phyloP scores from a whole-genome alignment of 2,113 vertebrate species.

The Antigone vipio region DNA sequence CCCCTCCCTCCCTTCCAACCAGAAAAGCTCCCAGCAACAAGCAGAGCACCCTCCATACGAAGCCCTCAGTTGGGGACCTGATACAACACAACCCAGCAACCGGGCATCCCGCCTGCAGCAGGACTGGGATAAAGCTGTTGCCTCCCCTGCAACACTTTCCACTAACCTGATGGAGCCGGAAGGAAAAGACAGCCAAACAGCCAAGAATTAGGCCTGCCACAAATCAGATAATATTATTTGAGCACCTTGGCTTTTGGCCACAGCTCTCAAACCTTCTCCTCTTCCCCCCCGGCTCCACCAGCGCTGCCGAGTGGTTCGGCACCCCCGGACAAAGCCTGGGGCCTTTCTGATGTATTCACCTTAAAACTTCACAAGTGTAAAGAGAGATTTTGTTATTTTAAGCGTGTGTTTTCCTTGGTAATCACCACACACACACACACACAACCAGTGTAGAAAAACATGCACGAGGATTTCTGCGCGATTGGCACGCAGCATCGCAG shows the following conservation, averaged over 20 bases:
- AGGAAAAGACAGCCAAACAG: neutral
- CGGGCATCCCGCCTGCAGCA: accelerated
- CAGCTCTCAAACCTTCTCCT: neutral
- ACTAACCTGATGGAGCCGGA: neutral
- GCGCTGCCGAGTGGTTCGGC: neutral
- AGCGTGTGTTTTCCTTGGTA: neutral
- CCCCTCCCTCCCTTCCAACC: neutral
- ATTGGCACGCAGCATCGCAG: accelerated
- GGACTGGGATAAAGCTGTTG: neutral
- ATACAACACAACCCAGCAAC: neutral
- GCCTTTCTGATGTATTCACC: accelerated
- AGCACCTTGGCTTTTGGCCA: neutral
- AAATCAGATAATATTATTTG: neutral
- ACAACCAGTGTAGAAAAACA: neutral
- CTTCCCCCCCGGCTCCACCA: neutral
- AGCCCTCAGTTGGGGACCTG: neutral
- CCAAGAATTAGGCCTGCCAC: neutral
- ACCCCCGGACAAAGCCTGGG: neutral
- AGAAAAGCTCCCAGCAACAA: neutral
- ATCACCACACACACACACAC: no score
- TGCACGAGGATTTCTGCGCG: neutral
- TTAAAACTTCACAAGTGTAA: neutral
- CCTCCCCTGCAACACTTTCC: neutral
- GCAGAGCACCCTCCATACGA: neutral
- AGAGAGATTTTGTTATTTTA: neutral